Percentiles rank a stretch among this genome's conserved stretches.
Evolutionary conservation across 2,888 invertebrate species (phyloP).

Genomic region (Hypomecis atomaria): DNA sequence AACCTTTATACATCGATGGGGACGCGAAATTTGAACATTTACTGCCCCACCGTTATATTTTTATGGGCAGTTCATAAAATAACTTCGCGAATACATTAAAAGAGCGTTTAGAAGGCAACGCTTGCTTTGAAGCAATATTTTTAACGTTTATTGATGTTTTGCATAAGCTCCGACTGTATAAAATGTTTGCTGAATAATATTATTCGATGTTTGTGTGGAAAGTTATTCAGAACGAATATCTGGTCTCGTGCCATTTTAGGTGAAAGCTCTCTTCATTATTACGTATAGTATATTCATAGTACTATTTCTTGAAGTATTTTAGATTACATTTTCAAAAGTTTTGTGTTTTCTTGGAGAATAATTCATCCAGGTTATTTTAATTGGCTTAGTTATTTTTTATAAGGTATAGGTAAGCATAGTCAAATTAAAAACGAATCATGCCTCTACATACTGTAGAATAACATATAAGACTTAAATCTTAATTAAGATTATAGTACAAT

Average conservation of each 20-base stretch:
- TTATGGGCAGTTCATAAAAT: constrained; percentile 79
- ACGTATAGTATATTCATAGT: too few relatives aligned
- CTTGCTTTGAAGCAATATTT: constrained; percentile 71
- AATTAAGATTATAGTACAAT: too few relatives aligned
- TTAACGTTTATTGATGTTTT: constrained; percentile 76
- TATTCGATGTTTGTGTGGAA: constrained; percentile 45
- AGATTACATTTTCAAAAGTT: too few relatives aligned
- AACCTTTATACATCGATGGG: constrained; percentile 67
- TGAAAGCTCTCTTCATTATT: neutral
- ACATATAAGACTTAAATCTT: too few relatives aligned
- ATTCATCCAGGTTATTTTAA: too few relatives aligned
- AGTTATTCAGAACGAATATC: constrained; percentile 20
- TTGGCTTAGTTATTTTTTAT: too few relatives aligned
- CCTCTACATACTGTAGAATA: too few relatives aligned
- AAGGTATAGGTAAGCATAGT: too few relatives aligned
- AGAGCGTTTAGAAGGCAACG: constrained; percentile 63
- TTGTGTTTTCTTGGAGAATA: too few relatives aligned
- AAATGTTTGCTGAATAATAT: constrained; percentile 51
- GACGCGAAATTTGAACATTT: constrained; percentile 72
- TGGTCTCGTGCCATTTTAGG: neutral
- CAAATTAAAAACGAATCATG: too few relatives aligned
- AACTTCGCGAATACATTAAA: constrained; percentile 77
- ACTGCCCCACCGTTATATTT: constrained; percentile 73
- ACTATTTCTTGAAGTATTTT: too few relatives aligned
- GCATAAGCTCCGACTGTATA: constrained; percentile 62